A percentile compares a stretch with the other conserved stretches of the same genome.
phyloP scores from a whole-genome alignment of 2,113 vertebrate species.

The Cyphomyrus plagiostoma region DNA sequence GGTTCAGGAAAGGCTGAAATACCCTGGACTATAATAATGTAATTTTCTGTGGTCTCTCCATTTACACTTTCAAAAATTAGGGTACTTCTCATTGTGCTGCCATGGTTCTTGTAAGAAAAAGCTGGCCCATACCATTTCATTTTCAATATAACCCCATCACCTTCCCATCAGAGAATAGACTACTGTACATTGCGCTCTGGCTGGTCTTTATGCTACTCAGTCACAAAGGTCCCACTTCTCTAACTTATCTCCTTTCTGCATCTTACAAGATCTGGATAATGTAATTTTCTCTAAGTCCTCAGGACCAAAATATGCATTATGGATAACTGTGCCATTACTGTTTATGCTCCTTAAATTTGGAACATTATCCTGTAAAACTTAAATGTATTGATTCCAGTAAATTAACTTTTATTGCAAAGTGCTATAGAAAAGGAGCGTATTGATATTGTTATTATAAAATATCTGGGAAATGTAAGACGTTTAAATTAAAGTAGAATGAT shows the following conservation, averaged over 20 bases:
- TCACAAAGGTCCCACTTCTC: too few species aligned
- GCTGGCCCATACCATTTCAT: neutral
- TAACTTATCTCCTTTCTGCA: too few species aligned
- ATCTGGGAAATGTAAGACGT: neutral
- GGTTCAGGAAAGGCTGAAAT: too few species aligned
- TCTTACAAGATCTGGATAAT: too few species aligned
- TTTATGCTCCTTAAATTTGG: too few species aligned
- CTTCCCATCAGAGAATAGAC: neutral
- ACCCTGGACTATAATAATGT: neutral
- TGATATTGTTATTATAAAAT: neutral
- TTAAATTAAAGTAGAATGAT: neutral
- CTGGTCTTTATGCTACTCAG: too few species aligned
- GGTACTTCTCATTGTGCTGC: neutral
- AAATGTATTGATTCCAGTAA: neutral
- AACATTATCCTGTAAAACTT: too few species aligned
- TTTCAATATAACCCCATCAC: neutral
- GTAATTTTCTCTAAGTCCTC: too few species aligned
- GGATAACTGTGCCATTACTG: too few species aligned
- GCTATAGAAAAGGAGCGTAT: neutral
- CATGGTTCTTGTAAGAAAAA: neutral
- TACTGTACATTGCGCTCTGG: neutral
- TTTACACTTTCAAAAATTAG: neutral
- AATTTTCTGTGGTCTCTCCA: neutral
- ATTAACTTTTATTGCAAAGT: neutral
- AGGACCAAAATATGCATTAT: too few species aligned